Conservation (phyloP, 2,797 vertebrate genomes). For the Poeciliopsis infans region DNA sequence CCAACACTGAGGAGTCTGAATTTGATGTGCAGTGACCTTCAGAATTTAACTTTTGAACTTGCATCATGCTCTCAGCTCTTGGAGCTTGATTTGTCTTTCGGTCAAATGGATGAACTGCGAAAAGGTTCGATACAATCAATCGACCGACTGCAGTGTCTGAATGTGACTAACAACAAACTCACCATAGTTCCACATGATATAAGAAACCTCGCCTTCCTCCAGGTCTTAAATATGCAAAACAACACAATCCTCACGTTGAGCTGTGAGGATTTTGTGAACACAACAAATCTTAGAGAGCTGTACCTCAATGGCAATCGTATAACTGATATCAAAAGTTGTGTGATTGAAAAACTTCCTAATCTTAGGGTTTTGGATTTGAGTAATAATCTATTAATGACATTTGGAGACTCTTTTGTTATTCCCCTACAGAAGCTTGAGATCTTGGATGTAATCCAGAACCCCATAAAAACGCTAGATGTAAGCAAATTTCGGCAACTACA, state of each 20-base stretch:
- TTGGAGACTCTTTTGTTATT: neutral
- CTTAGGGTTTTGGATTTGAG: neutral
- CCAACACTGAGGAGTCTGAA: slow-evolving; percentile 12
- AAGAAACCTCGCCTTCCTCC: slow-evolving; percentile 10
- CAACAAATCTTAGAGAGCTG: neutral
- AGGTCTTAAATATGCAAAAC: neutral
- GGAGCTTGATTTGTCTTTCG: neutral
- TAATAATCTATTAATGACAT: neutral
- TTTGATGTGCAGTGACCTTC: neutral
- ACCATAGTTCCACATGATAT: slow-evolving; percentile 21
- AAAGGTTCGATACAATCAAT: slow-evolving; percentile 7
- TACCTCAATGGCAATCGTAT: neutral
- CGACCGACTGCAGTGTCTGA: neutral
- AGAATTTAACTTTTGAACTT: neutral
- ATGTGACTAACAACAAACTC: neutral
- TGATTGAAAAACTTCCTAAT: neutral
- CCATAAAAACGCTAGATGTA: too few species aligned
- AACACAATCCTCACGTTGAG: slow-evolving; percentile 12
- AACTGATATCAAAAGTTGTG: neutral
- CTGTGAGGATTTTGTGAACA: slow-evolving; percentile 21
- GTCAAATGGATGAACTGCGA: neutral
- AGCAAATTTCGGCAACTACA: neutral
- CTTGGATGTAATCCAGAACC: neutral
- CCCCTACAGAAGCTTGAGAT: neutral
- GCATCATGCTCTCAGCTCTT: neutral